These are phyloP conservation scores for Acleris holmiana DNA, from an alignment of 2,888 invertebrate genomes.

Conservation along the genomic window DNA sequence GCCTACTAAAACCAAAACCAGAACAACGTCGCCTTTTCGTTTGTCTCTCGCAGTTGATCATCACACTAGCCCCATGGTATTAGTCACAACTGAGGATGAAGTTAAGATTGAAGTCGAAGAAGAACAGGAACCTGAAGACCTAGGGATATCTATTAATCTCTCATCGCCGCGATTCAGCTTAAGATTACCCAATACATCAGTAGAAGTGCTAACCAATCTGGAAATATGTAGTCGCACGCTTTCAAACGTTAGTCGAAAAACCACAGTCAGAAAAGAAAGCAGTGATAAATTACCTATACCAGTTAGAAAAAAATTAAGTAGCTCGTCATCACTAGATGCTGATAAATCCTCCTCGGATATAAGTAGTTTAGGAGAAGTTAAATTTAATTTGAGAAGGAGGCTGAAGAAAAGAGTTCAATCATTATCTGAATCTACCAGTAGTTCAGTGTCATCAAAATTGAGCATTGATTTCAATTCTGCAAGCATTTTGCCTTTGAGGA, in stretches of 20 bases:
- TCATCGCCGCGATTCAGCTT: slow-evolving; percentile 76
- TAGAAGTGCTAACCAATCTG: slow-evolving; percentile 65
- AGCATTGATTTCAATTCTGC: slow-evolving; percentile 58
- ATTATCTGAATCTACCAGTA: slow-evolving; percentile 61
- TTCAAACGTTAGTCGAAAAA: slow-evolving; percentile 32
- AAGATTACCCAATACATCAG: slow-evolving; percentile 66
- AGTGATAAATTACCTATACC: slow-evolving; percentile 41
- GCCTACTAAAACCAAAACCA: slow-evolving; percentile 70
- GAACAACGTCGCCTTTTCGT: slow-evolving; percentile 72
- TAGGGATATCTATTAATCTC: slow-evolving; percentile 69
- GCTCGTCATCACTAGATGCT: slow-evolving; percentile 70
- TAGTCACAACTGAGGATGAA: slow-evolving; percentile 53
- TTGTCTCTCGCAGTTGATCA: slow-evolving; percentile 58
- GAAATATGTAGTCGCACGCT: slow-evolving; percentile 47
- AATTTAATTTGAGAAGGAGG: slow-evolving; percentile 54
- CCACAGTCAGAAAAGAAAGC: slow-evolving; percentile 32
- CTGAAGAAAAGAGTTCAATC: slow-evolving; percentile 52
- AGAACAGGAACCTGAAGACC: slow-evolving; percentile 52
- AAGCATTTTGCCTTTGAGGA: slow-evolving; percentile 63
- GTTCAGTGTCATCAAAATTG: slow-evolving; percentile 60
- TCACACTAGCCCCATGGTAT: slow-evolving; percentile 68
- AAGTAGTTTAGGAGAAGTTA: slow-evolving; percentile 77
- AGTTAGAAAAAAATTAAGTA: slow-evolving; percentile 49
- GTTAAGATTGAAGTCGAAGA: slow-evolving; percentile 48
- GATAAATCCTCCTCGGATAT: slow-evolving; percentile 72